phyloP scores from a whole-genome alignment of 2,888 invertebrate species.

The Gnatocerus cornutus region DNA sequence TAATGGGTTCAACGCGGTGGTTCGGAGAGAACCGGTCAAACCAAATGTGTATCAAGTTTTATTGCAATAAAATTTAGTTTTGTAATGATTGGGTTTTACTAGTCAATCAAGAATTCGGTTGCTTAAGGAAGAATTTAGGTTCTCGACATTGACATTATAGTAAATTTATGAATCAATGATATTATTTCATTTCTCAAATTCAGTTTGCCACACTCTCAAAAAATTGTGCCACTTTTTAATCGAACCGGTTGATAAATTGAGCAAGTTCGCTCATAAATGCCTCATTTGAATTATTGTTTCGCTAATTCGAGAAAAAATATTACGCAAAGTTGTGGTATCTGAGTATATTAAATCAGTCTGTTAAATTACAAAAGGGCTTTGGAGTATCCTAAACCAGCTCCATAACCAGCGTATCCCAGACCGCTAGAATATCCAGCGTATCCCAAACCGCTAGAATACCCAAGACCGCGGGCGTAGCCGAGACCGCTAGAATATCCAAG shows the following conservation, averaged over 20 bases:
- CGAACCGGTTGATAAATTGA: conserved; percentile 24
- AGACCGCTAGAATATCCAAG: conserved; percentile 2
- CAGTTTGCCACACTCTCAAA: conserved; percentile 15
- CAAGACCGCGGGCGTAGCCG: conserved; percentile 9
- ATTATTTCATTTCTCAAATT: conserved; percentile 24
- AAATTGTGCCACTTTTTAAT: conserved; percentile 18
- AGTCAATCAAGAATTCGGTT: neutral
- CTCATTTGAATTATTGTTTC: conserved; percentile 4
- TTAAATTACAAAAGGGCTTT: conserved; percentile 19
- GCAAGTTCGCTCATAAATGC: conserved; percentile 2
- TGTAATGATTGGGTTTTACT: conserved; percentile 5
- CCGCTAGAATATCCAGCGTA: neutral
- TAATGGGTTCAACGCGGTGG: conserved; percentile 74
- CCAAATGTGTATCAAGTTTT: too few relatives aligned
- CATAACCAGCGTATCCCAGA: conserved; percentile 12
- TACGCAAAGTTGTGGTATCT: neutral
- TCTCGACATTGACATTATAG: conserved; percentile 36
- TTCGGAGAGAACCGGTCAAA: conserved; percentile 65
- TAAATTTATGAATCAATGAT: conserved; percentile 29
- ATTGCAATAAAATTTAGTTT: conserved; percentile 5
- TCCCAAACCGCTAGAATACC: neutral
- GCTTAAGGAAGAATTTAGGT: conserved; percentile 22
- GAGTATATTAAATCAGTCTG: conserved; percentile 4
- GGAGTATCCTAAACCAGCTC: conserved; percentile 22
- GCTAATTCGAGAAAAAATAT: neutral